Base-by-base conservation (phyloP, 2,113 vertebrate genomes). In the Upupa epops region DNA sequence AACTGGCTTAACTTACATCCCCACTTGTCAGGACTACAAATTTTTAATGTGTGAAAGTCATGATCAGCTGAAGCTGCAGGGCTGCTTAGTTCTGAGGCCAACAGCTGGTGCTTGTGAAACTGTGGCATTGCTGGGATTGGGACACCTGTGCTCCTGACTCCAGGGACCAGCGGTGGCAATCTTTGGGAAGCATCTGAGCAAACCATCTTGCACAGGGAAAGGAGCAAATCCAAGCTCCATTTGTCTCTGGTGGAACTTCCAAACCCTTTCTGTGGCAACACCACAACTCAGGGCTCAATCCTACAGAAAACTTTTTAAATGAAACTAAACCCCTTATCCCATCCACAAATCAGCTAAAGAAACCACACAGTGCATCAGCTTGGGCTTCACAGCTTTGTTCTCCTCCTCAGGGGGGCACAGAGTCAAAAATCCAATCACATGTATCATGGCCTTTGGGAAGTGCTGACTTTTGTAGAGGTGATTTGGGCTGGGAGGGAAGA, bases 51-150 rank as follows among this genome's bases (percentile, higher is more conserved):
- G 76, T 46, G 68, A 28, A 71, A 25, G 25, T 15, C 63, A 42
- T 29, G 31, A 8, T 82, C 8, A 32, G 59, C 10, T 14, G 45
- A 74, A n/a, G 58, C 14, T 11, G 20, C 8, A 0, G 8, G 36
- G n/a, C 26, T 64, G 25, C 6, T 18, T 3, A 11, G 9, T 12
- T 79, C 36, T 0, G 0, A 54, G 63, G 29, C 20, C 59, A 55
- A 59, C 45, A 79, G 24, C 31, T 80, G 59, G 21, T 56, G 36
- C 21, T 59, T 14, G 3, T 1, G 1, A 66, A 66, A 6, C 6
- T 1, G 1, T 6, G 1, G 14, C 3, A 0, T 51, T 8, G 2
- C n/a, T 6, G 4, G 28, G 14, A 6, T 6, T 52, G 70, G 18
- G 37, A 63, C 36, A 49, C 4, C 28, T 37, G 16, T 0, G 0